A percentile compares a stretch with the other conserved stretches of the same genome.
Evolutionary conservation across 2,888 invertebrate genomes (phyloP).

Genomic region (Syrista parreyssii): DNA sequence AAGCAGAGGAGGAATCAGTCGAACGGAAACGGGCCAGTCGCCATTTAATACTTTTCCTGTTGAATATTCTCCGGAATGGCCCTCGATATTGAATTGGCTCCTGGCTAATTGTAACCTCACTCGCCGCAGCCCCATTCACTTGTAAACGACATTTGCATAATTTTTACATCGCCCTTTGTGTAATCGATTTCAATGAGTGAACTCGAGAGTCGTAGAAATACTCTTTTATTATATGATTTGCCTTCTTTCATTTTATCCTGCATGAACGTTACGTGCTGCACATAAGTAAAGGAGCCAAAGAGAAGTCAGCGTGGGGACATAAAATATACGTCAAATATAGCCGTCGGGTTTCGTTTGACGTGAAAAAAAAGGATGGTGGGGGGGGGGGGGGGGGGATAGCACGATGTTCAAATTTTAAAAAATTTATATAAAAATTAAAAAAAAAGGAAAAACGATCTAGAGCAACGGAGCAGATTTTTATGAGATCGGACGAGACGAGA

Average conservation of each 20-base stretch:
- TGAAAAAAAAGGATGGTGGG: too few species aligned
- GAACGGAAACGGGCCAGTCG: conserved; percentile 52
- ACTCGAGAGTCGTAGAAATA: background rate
- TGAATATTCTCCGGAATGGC: conserved; percentile 63
- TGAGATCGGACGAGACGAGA: conserved; percentile 20
- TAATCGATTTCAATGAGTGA: conserved; percentile 47
- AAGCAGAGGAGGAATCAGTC: conserved; percentile 35
- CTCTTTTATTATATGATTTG: background rate
- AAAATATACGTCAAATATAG: background rate
- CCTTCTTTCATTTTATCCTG: background rate
- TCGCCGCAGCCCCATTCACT: conserved; percentile 53
- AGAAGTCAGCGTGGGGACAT: too few species aligned
- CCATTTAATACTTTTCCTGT: conserved; percentile 56
- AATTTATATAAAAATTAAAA: conserved; percentile 10
- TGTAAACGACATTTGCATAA: conserved; percentile 64
- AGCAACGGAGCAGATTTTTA: conserved; percentile 2
- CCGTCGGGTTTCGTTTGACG: background rate
- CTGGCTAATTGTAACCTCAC: conserved; percentile 64
- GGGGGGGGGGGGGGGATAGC: too few species aligned
- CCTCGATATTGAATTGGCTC: conserved; percentile 64
- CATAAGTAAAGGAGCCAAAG: background rate
- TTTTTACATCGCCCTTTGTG: conserved; percentile 59
- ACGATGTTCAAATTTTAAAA: background rate
- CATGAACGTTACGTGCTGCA: background rate
- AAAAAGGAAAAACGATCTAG: conserved; percentile 26